These are phyloP conservation scores for Pangasius larnaudii DNA, from an alignment of 2,797 vertebrate genomes.

Conservation along the genomic window DNA sequence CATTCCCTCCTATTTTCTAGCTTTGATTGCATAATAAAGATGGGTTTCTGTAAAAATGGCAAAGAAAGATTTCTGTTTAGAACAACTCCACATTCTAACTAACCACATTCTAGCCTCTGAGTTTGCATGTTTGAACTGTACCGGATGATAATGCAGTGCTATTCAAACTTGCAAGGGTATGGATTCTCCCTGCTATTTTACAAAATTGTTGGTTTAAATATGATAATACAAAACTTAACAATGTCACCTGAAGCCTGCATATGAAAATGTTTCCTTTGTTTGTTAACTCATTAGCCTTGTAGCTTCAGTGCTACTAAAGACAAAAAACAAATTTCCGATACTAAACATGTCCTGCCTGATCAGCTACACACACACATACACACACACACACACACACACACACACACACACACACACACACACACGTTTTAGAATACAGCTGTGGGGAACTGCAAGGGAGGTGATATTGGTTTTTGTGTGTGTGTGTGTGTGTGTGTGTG, in stretches of 20 bases:
- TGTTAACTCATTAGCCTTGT: not conserved
- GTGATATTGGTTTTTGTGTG: constrained; percentile 13
- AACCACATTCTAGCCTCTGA: not conserved
- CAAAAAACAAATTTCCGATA: not conserved
- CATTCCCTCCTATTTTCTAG: not conserved
- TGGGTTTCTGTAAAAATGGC: not conserved
- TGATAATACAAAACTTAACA: not conserved
- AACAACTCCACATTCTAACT: too few relatives aligned
- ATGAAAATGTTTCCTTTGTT: not conserved
- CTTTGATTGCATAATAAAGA: not conserved
- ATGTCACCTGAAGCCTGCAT: not conserved
- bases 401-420: constrained; percentile 16
- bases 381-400: constrained; percentile 18
- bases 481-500: constrained; percentile 8
- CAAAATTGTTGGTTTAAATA: not conserved
- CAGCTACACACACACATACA: not conserved
- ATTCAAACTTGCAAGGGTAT: not conserved
- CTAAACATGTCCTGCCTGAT: not conserved
- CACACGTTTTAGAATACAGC: constrained; percentile 40
- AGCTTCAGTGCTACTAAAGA: not conserved
- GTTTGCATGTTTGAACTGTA: not conserved
- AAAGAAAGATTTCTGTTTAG: not conserved
- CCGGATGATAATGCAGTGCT: not conserved
- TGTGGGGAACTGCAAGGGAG: constrained; percentile 32
- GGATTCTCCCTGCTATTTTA: not conserved